Conservation (phyloP, 2,797 vertebrate genomes). For the Syncerus caffer region DNA sequence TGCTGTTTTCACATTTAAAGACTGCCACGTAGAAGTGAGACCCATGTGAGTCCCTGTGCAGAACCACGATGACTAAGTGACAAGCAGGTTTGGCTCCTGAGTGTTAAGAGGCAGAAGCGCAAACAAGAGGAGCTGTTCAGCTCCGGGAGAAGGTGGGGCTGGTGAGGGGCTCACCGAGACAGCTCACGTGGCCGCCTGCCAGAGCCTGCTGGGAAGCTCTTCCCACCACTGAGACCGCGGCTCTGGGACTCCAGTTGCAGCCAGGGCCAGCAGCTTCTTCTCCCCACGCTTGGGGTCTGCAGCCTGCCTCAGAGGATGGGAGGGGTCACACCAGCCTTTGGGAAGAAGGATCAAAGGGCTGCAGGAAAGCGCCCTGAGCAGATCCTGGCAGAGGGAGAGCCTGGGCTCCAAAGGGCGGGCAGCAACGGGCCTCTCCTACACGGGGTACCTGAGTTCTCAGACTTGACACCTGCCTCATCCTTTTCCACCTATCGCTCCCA, state of each 20-base stretch:
- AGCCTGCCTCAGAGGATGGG: background rate
- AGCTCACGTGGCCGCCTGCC: background rate
- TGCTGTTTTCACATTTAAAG: background rate
- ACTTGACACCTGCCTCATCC: background rate
- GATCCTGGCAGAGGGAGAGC: background rate
- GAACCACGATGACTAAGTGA: background rate
- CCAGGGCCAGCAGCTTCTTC: background rate
- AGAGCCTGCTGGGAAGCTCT: background rate
- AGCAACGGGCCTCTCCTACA: background rate
- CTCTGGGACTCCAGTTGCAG: background rate
- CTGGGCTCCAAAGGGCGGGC: background rate
- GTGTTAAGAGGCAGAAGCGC: background rate
- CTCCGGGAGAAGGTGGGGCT: background rate
- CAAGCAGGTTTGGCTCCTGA: background rate
- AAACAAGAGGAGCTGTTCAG: background rate
- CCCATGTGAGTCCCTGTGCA: background rate
- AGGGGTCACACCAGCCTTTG: background rate
- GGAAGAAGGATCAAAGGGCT: background rate
- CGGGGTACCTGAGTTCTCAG: background rate
- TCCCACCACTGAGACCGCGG: background rate
- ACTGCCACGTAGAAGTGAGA: background rate
- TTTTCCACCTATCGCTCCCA: conserved; percentile 67
- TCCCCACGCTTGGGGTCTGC: background rate
- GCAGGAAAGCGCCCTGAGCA: background rate
- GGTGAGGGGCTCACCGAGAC: background rate